Base-by-base conservation (phyloP, 2,113 vertebrate genomes). In the Ardeotis arabs region DNA sequence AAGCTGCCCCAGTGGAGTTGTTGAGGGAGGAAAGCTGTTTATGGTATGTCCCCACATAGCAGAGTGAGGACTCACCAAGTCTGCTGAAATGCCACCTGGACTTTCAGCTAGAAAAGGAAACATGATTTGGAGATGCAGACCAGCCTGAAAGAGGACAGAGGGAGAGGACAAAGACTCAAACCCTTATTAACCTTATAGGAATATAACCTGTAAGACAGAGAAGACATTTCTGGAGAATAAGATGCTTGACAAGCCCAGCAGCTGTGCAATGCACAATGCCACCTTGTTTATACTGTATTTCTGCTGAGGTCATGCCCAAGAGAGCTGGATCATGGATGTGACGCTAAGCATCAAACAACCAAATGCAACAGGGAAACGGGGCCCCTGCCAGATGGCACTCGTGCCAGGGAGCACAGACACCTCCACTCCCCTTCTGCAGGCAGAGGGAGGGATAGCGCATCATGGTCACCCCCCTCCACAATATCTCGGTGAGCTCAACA, bases 381-480 rank as follows among this genome's bases (percentile, higher is more conserved):
- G 22, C 8, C 8, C 18, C 7, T 92, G 37, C 13, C 23, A 53
- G 47, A 35, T 12, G 52, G 37, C 14, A 15, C n/a, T 56, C 0
- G 0, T 1, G 1, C 33, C 41, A 59, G 64, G 44, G 19, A 59
- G 55, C 29, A 59, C 39, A 76, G 49, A 44, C 50, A 35, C 17
- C 33, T 81, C 80, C 2, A 3, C 9, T 67, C 6, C 15, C 12
- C 35, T 47, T 15, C 35, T 73, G 31, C 0, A 0, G 62, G 25
- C n/a, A 86, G 41, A 47, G 35, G 18, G 67, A 91, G 9, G 31
- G 22, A 21, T 47, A 45, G 23, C 44, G 3, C 31, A 62, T 13
- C 5, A 4, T 0, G 4, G 11, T 2, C 0, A 25, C 8, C 7
- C 9, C 5, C 2, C 39, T 11, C 5, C 39, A 20, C 49, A 17